These are phyloP conservation scores for Neofelis nebulosa DNA, from an alignment of 2,113 vertebrate genomes.

Conservation along the genomic window DNA sequence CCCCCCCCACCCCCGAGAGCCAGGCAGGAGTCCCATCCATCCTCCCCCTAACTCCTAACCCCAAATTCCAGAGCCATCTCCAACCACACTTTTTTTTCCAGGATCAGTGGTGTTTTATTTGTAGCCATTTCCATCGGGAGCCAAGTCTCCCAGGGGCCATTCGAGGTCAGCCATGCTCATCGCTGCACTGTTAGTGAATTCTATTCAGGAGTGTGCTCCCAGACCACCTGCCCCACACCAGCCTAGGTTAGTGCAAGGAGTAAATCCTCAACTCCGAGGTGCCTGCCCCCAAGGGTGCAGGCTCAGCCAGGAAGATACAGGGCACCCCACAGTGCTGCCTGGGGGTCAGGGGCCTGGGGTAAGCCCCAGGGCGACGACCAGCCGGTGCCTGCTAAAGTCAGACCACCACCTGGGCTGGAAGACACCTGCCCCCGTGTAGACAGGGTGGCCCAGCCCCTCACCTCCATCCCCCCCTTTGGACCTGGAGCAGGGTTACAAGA, in stretches of 20 bases:
- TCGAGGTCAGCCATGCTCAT: constrained; percentile 83
- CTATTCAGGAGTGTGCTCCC: constrained; percentile 78
- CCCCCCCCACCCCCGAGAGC: constrained; percentile 14
- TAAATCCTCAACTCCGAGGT: constrained; percentile 57
- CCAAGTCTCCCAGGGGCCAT: constrained; percentile 75
- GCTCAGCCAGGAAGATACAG: neutral
- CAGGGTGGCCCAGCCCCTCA: neutral
- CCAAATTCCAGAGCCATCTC: constrained; percentile 28
- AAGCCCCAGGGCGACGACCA: neutral
- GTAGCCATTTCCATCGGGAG: constrained; percentile 82
- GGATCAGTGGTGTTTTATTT: constrained; percentile 62
- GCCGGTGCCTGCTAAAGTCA: neutral
- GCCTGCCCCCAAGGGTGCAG: neutral
- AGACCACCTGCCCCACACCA: constrained; percentile 53
- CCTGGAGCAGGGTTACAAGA: neutral
- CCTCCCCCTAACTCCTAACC: constrained; percentile 60
- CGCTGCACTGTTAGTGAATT: constrained; percentile 85
- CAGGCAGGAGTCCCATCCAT: constrained; percentile 60
- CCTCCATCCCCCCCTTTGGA: neutral
- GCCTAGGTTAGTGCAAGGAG: constrained; percentile 33
- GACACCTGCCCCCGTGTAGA: neutral
- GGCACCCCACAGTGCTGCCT: neutral
- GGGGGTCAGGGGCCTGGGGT: neutral
- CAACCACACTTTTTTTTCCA: constrained; percentile 57
- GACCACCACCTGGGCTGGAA: neutral